These are phyloP conservation scores for Lagocephalus sceleratus DNA, from an alignment of 2,797 vertebrate genomes.

Conservation along the genomic window DNA sequence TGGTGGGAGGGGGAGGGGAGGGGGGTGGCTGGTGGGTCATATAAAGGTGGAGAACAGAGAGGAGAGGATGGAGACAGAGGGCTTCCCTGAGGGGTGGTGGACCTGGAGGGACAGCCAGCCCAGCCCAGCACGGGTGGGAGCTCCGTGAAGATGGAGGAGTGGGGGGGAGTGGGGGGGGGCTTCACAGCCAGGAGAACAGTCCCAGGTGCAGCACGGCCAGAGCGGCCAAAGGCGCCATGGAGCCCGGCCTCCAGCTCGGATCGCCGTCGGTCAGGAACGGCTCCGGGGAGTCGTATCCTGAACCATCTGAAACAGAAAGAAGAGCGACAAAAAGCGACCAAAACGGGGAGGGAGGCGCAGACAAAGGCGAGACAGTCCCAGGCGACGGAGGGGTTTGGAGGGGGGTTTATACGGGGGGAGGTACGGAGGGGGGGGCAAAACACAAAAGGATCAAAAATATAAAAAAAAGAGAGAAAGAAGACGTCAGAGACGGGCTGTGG, in stretches of 20 bases:
- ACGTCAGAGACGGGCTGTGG: not conserved
- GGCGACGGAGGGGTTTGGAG: constrained; percentile 10
- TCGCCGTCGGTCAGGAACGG: constrained; percentile 94
- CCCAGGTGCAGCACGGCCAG: constrained; percentile 60
- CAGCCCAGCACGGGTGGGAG: constrained; percentile 58
- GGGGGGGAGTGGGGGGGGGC: constrained; percentile 4
- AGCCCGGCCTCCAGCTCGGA: constrained; percentile 66
- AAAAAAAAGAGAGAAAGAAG: constrained; percentile 28
- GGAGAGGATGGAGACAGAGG: constrained; percentile 49
- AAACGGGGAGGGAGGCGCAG: constrained; percentile 42
- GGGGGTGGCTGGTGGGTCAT: constrained; percentile 59
- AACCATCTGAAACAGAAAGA: constrained; percentile 82
- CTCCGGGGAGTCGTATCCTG: constrained; percentile 91
- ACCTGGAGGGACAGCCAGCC: constrained; percentile 71
- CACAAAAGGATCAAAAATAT: constrained; percentile 28
- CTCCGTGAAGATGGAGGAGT: constrained; percentile 35
- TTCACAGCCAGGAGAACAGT: constrained; percentile 67
- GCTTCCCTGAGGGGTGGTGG: constrained; percentile 79
- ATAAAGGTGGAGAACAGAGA: constrained; percentile 55
- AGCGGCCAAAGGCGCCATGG: constrained; percentile 38
- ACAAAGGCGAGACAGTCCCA: constrained; percentile 34
- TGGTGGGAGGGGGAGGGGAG: constrained; percentile 49
- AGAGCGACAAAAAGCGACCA: constrained; percentile 60
- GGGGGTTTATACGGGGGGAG: constrained; percentile 3
- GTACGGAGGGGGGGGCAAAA: too few species aligned